Evolutionary conservation across 2,797 vertebrate genomes (phyloP), one percentile per base, ranked within the genome.

Genomic region (Thalassophryne amazonica): DNA sequence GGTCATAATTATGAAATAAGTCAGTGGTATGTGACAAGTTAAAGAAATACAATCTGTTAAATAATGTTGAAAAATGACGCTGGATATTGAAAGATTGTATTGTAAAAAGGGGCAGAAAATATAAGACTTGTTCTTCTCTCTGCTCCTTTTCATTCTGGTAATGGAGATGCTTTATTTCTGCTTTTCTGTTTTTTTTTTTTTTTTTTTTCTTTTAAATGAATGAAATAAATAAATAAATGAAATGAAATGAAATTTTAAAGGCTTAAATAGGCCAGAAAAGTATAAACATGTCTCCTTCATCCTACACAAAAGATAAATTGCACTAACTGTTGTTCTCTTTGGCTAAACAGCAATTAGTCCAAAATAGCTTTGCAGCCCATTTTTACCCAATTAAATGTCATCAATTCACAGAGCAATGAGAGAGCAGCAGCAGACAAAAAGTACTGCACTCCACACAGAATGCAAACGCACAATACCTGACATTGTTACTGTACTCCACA

Each of bases 361-460:
- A 45, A 48, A 13, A 2, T 0, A 9, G 28, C 28, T 23, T 53
- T 37, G 3, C 14, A 17, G 36, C 34, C 23, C 51, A 24, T 59
- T 60, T 51, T 54, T 18, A n/a, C 17, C 28, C 57, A 57, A 73
- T 77, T 78, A 72, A 75, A 80, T 68, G 69, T 29, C 12, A 78
- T 60, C 55, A 58, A 42, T 61, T 64, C 40, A 35, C 20, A 56
- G 30, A 57, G 47, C 39, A 57, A 31, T 17, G 34, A 63, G n/a
- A 18, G 12, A 38, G 18, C 25, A 61, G 53, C 34, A 13, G 31
- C 17, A 40, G 38, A 60, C 23, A 33, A 24, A 55, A 61, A 23
- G 28, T 21, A 13, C 6, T 16, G 11, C 27, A 37, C 41, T 69
- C 12, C 10, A 29, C 11, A 30, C 20, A 24, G 24, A 32, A 25